phyloP scores from a whole-genome alignment of 1,140 invertebrate species.

The Drosophila ficusphila region DNA sequence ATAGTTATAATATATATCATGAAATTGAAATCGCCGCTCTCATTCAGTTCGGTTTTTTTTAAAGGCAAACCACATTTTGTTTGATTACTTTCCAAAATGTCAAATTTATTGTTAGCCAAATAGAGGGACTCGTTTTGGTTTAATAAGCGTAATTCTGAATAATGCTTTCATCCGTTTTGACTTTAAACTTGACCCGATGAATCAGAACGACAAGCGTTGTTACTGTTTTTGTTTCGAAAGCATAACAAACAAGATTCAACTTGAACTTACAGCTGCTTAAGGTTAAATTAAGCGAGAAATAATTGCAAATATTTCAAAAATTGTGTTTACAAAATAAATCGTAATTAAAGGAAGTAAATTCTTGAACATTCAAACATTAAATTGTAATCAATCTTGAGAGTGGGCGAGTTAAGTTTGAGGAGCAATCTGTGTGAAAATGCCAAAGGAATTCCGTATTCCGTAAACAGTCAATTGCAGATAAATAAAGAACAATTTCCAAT shows the following conservation, averaged over 20 bases:
- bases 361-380: neutral
- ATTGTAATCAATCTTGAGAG: neutral
- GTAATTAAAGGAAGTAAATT: neutral
- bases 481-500: conserved; percentile 48
- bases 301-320: conserved; percentile 20
- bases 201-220: conserved; percentile 8
- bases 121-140: conserved; percentile 5
- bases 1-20: conserved; percentile 23
- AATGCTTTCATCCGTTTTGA: conserved; percentile 20
- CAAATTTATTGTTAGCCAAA: conserved; percentile 27
- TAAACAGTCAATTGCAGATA: conserved; percentile 36
- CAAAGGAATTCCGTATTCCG: conserved; percentile 8
- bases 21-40: conserved; percentile 13
- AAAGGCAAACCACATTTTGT: conserved; percentile 75
- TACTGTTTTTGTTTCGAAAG: conserved; percentile 15
- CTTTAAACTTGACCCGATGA: conserved; percentile 40
- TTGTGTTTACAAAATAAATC: conserved; percentile 11
- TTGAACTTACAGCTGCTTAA: conserved; percentile 37
- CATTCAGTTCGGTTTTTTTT: conserved; percentile 5
- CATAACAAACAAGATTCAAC: conserved; percentile 24
- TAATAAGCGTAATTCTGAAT: neutral
- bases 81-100: conserved; percentile 77
- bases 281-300: conserved; percentile 19
- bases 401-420: neutral
- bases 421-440: neutral